A percentile compares a stretch with the other conserved stretches of the same genome.
phyloP scores from a whole-genome alignment of 2,888 invertebrate species.

The Oligia latruncula region DNA sequence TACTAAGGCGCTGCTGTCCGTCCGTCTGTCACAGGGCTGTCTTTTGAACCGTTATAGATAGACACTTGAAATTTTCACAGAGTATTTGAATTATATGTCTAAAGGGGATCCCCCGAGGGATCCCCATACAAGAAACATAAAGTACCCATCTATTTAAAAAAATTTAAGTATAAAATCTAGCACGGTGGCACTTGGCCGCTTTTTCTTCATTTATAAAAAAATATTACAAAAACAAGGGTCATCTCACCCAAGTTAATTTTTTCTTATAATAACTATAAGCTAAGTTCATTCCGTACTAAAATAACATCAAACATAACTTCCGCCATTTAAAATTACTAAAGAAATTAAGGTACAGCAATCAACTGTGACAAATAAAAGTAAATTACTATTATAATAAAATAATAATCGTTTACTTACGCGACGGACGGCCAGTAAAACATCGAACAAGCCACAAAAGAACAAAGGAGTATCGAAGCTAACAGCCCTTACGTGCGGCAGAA shows the following conservation, averaged over 20 bases:
- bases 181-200: too few species aligned
- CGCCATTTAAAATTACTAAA: constrained; percentile 47
- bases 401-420: constrained; percentile 74
- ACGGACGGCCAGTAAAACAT: constrained; percentile 67
- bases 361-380: constrained; percentile 63
- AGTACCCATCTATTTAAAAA: too few species aligned
- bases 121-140: too few species aligned
- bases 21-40: too few species aligned
- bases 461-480: constrained; percentile 68
- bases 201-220: background rate
- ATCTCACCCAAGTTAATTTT: background rate
- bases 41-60: too few species aligned
- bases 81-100: too few species aligned
- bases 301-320: constrained; percentile 5
- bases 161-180: too few species aligned
- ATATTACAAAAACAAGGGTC: background rate
- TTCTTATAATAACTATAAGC: too few species aligned
- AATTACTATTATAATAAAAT: constrained; percentile 72
- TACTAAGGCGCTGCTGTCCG: too few species aligned
- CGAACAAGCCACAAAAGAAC: constrained; percentile 71
- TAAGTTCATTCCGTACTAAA: background rate
- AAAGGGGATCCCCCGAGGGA: too few species aligned
- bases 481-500: constrained; percentile 75
- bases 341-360: constrained; percentile 63
- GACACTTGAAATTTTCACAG: too few species aligned